These are phyloP conservation scores for Python bivittatus DNA, from an alignment of 2,113 vertebrate genomes.

Conservation along the genomic window DNA sequence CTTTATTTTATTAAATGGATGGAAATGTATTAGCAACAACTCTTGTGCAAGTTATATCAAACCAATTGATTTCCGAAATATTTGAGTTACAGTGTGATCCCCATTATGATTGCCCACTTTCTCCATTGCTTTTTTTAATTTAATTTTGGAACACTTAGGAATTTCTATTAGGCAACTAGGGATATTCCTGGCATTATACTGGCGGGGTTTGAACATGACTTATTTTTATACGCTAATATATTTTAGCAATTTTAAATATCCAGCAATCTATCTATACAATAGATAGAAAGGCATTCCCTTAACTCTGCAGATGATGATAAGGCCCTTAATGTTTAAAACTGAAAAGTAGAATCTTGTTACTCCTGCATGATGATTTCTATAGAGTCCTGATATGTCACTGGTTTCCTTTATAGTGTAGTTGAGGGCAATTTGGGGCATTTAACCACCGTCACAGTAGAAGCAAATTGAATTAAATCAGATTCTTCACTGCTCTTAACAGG, in stretches of 20 bases:
- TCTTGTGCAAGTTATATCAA: neutral
- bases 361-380: neutral
- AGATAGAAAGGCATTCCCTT: neutral
- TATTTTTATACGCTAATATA: too few relatives aligned
- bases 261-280: too few relatives aligned
- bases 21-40: neutral
- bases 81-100: neutral
- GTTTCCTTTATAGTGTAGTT: neutral
- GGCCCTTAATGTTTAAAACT: neutral
- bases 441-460: neutral
- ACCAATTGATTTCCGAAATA: neutral
- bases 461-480: neutral
- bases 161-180: too few relatives aligned
- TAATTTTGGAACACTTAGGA: neutral
- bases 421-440: neutral
- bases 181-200: too few relatives aligned
- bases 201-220: too few relatives aligned
- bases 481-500: neutral
- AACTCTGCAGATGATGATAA: neutral
- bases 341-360: neutral
- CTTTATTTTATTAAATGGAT: neutral
- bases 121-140: neutral
- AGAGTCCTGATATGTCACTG: neutral
- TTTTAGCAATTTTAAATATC: too few relatives aligned
- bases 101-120: neutral